Evolutionary conservation across 2,797 vertebrate genomes (phyloP).

Genomic region (Dryobates pubescens): DNA sequence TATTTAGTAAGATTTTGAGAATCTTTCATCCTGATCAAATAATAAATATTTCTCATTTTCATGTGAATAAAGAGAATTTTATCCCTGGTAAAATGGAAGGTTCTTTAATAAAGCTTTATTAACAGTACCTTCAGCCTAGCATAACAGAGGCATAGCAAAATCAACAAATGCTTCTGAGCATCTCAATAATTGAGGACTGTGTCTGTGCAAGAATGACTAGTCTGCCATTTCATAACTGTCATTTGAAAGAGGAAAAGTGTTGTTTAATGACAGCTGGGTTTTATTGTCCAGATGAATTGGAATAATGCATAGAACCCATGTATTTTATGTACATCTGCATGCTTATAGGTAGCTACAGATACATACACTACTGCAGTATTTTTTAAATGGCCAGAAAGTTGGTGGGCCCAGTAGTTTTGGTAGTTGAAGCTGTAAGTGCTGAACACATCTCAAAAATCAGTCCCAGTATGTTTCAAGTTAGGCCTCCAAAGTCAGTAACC

Average conservation of each 20-base stretch:
- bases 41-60: neutral
- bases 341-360: neutral
- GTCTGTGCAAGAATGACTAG: slow-evolving; percentile 22
- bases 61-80: slow-evolving; percentile 28
- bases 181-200: neutral
- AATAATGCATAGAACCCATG: neutral
- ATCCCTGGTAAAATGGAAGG: neutral
- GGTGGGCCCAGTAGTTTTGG: neutral
- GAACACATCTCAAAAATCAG: neutral
- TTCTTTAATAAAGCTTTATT: slow-evolving; percentile 18
- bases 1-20: neutral
- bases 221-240: slow-evolving; percentile 29
- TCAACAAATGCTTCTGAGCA: slow-evolving; percentile 45
- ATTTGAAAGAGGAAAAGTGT: slow-evolving; percentile 8
- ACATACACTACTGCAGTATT: neutral
- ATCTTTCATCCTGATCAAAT: neutral
- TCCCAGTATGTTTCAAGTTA: neutral
- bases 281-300: slow-evolving; percentile 20
- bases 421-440: neutral
- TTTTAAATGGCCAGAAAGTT: neutral
- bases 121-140: slow-evolving; percentile 38
- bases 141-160: slow-evolving; percentile 19
- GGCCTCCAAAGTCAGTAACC: neutral
- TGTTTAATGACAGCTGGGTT: slow-evolving; percentile 31
- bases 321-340: slow-evolving; percentile 12